Conservation (phyloP, 1,140 invertebrate species). For the Spodoptera frugiperda region DNA sequence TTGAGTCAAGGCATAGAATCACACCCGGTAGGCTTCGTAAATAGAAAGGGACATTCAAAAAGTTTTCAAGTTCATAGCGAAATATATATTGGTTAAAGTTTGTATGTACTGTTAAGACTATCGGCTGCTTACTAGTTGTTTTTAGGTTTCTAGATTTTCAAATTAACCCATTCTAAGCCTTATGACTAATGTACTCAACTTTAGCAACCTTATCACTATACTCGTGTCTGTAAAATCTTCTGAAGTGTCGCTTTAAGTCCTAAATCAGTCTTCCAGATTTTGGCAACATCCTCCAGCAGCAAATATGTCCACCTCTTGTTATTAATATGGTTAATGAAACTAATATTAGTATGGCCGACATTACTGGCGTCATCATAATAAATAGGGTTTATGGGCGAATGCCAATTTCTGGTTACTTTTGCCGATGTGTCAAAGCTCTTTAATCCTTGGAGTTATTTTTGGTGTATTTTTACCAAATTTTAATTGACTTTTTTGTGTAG, state of each 20-base stretch:
- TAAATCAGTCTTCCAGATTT: background rate
- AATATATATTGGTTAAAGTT: too few relatives aligned
- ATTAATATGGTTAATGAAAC: background rate
- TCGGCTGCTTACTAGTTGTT: too few relatives aligned
- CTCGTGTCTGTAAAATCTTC: too few relatives aligned
- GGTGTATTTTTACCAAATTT: constrained; percentile 11
- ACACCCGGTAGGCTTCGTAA: too few relatives aligned
- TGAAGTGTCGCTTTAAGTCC: too few relatives aligned
- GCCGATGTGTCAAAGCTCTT: constrained; percentile 28
- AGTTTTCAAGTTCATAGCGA: too few relatives aligned
- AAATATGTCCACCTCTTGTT: background rate
- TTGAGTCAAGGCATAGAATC: constrained; percentile 9
- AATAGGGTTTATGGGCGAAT: constrained; percentile 45
- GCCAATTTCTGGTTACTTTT: constrained; percentile 49
- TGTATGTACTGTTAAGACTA: too few relatives aligned
- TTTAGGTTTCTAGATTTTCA: too few relatives aligned
- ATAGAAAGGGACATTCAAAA: too few relatives aligned
- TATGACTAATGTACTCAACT: too few relatives aligned
- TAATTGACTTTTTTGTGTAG: constrained; percentile 5
- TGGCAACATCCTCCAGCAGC: background rate
- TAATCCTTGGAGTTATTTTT: constrained; percentile 34
- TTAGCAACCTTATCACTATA: too few relatives aligned
- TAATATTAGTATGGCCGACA: constrained; percentile 37
- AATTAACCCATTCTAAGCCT: too few relatives aligned
- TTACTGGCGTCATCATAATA: constrained; percentile 9